Conservation (phyloP, 1,140 invertebrate species). For the Olivierus martensii region DNA sequence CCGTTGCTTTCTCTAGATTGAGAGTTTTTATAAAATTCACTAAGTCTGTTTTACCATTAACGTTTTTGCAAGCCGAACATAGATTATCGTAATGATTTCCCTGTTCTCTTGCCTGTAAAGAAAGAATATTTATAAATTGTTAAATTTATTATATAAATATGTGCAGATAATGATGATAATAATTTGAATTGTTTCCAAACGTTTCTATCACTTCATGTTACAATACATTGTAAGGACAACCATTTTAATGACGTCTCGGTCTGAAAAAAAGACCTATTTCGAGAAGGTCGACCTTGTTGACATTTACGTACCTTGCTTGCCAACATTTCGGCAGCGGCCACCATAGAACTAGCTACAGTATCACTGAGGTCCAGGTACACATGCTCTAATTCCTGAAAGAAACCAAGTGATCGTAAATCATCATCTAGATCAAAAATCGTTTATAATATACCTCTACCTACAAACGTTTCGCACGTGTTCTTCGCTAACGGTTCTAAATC, state of each 20-base stretch:
- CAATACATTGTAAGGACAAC: background rate
- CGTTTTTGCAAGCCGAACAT: conserved; percentile 48
- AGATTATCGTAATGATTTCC: conserved; percentile 58
- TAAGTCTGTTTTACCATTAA: conserved; percentile 52
- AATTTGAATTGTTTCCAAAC: background rate
- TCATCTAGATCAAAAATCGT: too few relatives aligned
- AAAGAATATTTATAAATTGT: too few relatives aligned
- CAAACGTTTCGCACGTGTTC: too few relatives aligned
- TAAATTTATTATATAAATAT: background rate
- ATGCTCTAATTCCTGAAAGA: conserved; percentile 58
- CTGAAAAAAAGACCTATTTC: background rate
- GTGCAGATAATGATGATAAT: conserved; percentile 11
- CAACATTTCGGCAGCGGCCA: conserved; percentile 64
- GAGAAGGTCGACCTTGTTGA: background rate
- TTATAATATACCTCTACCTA: too few relatives aligned
- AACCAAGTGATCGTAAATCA: too few relatives aligned
- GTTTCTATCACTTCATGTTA: background rate
- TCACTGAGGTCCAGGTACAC: conserved; percentile 67
- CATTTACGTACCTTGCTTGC: conserved; percentile 51
- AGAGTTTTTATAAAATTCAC: conserved; percentile 51
- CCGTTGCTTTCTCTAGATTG: conserved; percentile 28
- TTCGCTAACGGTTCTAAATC: too few relatives aligned
- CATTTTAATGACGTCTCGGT: background rate
- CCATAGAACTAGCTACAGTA: conserved; percentile 60
- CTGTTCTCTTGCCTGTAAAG: conserved; percentile 53